Evolutionary conservation across 2,888 invertebrate genomes (phyloP), one percentile per base, ranked within the genome.

Genomic region (Dorcus parallelipipedus): DNA sequence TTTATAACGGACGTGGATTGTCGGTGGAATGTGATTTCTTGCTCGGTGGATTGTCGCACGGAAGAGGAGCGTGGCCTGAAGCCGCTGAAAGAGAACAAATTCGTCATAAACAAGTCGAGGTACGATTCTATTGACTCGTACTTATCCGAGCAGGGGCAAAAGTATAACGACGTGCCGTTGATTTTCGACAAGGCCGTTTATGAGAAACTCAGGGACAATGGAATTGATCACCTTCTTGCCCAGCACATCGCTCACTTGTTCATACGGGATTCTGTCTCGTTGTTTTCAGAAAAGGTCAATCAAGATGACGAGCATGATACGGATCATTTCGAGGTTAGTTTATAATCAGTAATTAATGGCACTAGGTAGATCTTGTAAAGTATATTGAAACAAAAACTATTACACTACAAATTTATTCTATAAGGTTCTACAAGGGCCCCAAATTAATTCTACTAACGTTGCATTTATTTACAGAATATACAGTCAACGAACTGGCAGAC

Each of bases 401-500:
- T 14, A 14, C 14, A 14, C 14, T 14, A 14, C 14, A 14, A 14
- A 14, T 14, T 14, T 14, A 1, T 14, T 14, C 14, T 14, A 14
- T 1, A 14, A 14, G n/a, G n/a, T n/a, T n/a, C n/a, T n/a, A 14
- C n/a, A 20, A 20, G 0, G 20, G 1, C 20, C 14, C 20, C 20
- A 20, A 20, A 20, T 20, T 20, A 20, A 20, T 20, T 20, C 20
- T 3, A 20, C 3, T 41, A 41, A 41, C 7, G 2, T 7, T 1
- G 7, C 5, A 58, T 65, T 64, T 62, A 54, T 64, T 75, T 76
- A 3, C 76, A 94, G 93, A 98, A 98, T 76, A 96, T 98, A 67
- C 97, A 98, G 76, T 97, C 97, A 0, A 98, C 98, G 33, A 98
- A 98, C 81, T 98, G 98, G 98, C 97, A 98, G 81, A 96, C 97